These are phyloP conservation scores for Rutpela maculata DNA, from an alignment of 2,888 invertebrate species.

Conservation along the genomic window DNA sequence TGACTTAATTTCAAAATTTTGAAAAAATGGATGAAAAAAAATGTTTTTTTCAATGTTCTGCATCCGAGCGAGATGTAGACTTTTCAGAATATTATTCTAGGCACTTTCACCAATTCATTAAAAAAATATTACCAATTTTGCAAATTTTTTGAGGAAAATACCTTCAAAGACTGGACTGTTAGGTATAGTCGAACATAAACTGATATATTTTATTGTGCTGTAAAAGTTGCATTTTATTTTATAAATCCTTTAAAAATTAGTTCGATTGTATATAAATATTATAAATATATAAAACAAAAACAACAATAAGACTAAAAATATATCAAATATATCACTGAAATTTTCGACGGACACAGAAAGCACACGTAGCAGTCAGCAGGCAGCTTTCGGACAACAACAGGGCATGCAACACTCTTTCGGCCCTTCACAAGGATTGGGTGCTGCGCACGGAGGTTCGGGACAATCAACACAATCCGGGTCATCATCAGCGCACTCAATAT, in stretches of 20 bases:
- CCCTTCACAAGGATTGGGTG: conserved; percentile 50
- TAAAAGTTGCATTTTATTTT: background rate
- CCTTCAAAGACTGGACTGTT: too few relatives aligned
- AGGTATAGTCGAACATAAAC: too few relatives aligned
- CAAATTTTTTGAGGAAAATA: too few relatives aligned
- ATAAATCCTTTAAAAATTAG: conserved; percentile 15
- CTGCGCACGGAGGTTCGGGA: conserved; percentile 63
- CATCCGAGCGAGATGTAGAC: too few relatives aligned
- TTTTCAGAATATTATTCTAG: too few relatives aligned
- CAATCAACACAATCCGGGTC: conserved; percentile 75
- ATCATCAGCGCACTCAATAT: conserved; percentile 76
- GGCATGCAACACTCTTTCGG: conserved; percentile 65
- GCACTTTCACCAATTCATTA: too few relatives aligned
- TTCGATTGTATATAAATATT: conserved; percentile 11
- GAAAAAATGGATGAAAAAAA: too few relatives aligned
- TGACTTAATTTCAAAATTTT: too few relatives aligned
- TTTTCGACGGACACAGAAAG: conserved; percentile 11
- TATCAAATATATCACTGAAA: conserved; percentile 14
- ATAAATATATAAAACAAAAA: background rate
- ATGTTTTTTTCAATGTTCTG: too few relatives aligned
- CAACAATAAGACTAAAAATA: background rate
- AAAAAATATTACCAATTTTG: too few relatives aligned
- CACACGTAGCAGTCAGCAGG: conserved; percentile 61
- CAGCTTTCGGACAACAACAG: conserved; percentile 72
- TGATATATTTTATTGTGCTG: too few relatives aligned